Percentiles rank a stretch among this genome's conserved stretches.
Evolutionary conservation across 2,888 invertebrate species (phyloP).

Genomic region (Epistrophella euchroma): DNA sequence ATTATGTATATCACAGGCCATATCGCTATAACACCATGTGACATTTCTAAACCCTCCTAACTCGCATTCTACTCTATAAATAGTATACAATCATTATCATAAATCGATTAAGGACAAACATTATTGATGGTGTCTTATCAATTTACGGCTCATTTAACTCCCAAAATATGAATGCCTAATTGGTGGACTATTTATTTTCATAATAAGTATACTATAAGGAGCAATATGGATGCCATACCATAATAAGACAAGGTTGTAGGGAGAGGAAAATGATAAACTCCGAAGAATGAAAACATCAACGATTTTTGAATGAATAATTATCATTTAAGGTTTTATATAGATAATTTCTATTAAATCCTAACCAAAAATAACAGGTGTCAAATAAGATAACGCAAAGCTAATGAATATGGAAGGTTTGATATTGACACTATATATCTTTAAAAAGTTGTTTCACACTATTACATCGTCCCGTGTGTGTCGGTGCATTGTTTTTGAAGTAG

Average conservation of each 20-base stretch:
- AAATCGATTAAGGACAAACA: slow-evolving; percentile 58
- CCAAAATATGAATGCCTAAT: slow-evolving; percentile 65
- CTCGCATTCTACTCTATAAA: not conserved
- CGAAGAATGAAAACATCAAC: not conserved
- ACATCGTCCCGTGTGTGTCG: too few species aligned
- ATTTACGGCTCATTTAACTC: slow-evolving; percentile 69
- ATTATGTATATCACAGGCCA: slow-evolving; percentile 43
- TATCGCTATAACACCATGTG: not conserved
- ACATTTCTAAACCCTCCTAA: not conserved
- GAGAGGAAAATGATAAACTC: not conserved
- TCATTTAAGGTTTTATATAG: too few species aligned
- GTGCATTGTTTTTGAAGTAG: too few species aligned
- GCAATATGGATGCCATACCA: not conserved
- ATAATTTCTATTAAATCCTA: too few species aligned
- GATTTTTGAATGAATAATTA: too few species aligned
- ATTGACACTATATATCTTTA: too few species aligned
- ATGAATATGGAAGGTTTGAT: too few species aligned
- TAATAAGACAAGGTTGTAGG: not conserved
- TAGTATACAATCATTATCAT: slow-evolving; percentile 38
- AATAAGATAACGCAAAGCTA: too few species aligned
- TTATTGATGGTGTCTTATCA: slow-evolving; percentile 73
- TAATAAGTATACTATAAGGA: too few species aligned
- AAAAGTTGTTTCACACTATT: too few species aligned
- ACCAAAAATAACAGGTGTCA: too few species aligned
- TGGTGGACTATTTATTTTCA: slow-evolving; percentile 56